Evolutionary conservation across 2,888 invertebrate genomes (phyloP).

Genomic region (Noctua janthe): DNA sequence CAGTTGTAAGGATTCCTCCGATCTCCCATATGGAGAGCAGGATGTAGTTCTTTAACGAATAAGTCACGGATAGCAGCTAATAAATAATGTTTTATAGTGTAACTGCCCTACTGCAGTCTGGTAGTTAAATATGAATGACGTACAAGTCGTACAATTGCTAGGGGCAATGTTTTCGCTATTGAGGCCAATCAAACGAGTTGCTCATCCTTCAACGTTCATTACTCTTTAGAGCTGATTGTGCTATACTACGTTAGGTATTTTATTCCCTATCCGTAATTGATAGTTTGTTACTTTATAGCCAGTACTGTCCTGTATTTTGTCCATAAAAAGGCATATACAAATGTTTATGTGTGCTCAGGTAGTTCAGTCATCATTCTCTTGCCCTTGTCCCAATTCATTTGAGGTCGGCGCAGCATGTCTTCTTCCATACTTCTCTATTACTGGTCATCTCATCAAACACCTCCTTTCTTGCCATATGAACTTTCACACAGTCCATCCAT

Average conservation of each 20-base stretch:
- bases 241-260: background rate
- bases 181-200: conserved; percentile 45
- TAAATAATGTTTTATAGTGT: conserved; percentile 23
- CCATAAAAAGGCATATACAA: background rate
- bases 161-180: conserved; percentile 52
- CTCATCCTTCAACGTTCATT: conserved; percentile 44
- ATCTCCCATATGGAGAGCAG: background rate
- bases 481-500: background rate
- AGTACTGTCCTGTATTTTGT: background rate
- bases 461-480: background rate
- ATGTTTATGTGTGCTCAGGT: too few species aligned
- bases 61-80: conserved; percentile 1
- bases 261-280: background rate
- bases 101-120: conserved; percentile 23
- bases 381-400: background rate
- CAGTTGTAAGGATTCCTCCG: background rate
- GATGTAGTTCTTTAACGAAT: background rate
- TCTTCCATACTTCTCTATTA: background rate
- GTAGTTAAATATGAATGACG: conserved; percentile 25
- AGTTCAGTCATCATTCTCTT: background rate
- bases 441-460: background rate
- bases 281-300: background rate
- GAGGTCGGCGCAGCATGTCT: background rate
- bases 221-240: conserved; percentile 36
- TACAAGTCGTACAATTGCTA: conserved; percentile 42